Evolutionary conservation across 2,113 vertebrate species (phyloP), one percentile per base, ranked within the genome.

Genomic region (Austrofundulus limnaeus): DNA sequence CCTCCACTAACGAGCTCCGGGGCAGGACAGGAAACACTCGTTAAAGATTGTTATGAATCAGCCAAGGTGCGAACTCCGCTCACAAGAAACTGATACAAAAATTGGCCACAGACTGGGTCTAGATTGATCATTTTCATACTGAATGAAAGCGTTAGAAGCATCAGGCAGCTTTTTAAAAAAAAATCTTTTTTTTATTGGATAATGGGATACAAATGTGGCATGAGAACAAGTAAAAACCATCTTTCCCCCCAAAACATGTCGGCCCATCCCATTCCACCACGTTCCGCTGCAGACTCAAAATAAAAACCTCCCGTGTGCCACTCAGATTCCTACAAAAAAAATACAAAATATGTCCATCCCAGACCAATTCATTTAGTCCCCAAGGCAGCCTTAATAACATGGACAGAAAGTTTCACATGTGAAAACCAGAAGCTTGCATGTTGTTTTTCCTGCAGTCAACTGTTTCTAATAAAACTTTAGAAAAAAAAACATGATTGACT

Each of bases 341-440:
- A 23, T 59, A 20, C 42, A 42, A 68, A 50, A n/a, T n/a, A n/a
- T 16, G n/a, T 43, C 37, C 24, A 28, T 31, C 21, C 31, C 24
- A n/a, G 10, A 50, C 43, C 23, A 5, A 23, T 43, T 34, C 56
- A 28, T 8, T 28, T 9, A 25, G 41, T 69, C 72, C 72, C 66
- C 15, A 12, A 70, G 66, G 60, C 55, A 55, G 49, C 49, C 20
- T 1, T 48, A 34, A 47, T 48, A 47, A 68, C 52, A 53, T n/a
- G 50, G 37, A 52, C 37, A 39, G 52, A 46, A n/a, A 39, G 21
- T 61, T 75, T 75, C 65, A 52, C 65, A 74, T 74, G 59, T 14
- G 34, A 59, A 69, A 75, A 37, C 19, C 39, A 50, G 15, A 45
- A 67, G 28, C 25, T 51, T 28, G 49, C 38, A 58, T 51, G 34